Base-by-base conservation (phyloP, 2,113 vertebrate species). In the Canis aureus region DNA sequence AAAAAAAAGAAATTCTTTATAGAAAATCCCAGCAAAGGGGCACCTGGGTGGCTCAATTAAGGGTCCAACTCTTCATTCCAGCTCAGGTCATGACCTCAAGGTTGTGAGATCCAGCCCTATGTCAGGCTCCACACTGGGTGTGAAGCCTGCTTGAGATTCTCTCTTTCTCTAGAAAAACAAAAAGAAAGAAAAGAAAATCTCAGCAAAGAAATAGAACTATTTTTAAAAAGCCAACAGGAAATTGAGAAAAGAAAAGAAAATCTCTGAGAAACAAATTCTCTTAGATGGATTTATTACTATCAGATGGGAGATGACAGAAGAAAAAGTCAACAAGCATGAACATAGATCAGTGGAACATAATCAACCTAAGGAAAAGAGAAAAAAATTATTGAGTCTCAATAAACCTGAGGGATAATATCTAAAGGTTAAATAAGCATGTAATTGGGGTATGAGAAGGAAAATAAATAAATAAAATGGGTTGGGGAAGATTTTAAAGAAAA, bases 251-350 rank as follows among this genome's bases (percentile, higher is more conserved):
- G 49, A 71, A 94, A 83, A 71, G 13, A 73, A 2, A 85, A 49
- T 38, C 62, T 89, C 20, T 67, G 51, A 29, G 17, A 94, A 84
- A 64, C 23, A 79, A 85, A 67, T 38, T 57, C 53, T 80, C 25
- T 60, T 80, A 71, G 8, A 22, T 71, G 0, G 20, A 76, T 35
- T 76, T 82, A 84, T 25, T 71, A 79, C 74, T 76, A 51, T 83
- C 27, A 57, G 13, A 91, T 76, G 16, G 25, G 25, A 94, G 5
- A 55, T 60, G 38, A 73, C 9, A 74, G 29, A 91, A 93, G 35
- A 90, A 93, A 86, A 93, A 10, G 3, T 79, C 59, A 91, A 20
- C 84, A 19, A 92, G 51, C 57, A 89, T 66, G 15, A 85, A 89
- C 27, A 55, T 3, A 76, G 16, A 94, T 49, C 17, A 67, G 80